Percentiles rank a stretch among this genome's conserved stretches.
Conservation (phyloP, 2,113 vertebrate species). For the Phaethon lepturus region DNA sequence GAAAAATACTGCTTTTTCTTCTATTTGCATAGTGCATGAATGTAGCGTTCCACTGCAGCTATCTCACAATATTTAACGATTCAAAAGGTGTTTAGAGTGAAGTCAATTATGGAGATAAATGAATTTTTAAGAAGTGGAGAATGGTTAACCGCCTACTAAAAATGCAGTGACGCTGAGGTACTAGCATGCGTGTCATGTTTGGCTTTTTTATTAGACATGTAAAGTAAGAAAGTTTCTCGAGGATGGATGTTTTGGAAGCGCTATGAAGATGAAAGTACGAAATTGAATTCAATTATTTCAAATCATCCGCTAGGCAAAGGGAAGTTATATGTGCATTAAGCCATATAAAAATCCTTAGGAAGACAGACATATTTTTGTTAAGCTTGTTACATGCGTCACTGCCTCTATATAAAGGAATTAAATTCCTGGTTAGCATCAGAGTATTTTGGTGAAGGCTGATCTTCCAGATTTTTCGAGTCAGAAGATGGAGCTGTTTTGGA, state of each 20-base stretch:
- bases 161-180: background rate
- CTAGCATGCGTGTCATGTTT: rapidly evolving
- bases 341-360: background rate
- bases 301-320: background rate
- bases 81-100: background rate
- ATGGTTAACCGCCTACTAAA: rapidly evolving
- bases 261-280: background rate
- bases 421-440: background rate
- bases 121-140: background rate
- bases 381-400: background rate
- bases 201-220: background rate
- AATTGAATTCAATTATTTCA: background rate
- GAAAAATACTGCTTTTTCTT: background rate
- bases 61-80: background rate
- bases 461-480: background rate
- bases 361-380: background rate
- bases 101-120: background rate
- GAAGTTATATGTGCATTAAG: background rate
- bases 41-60: background rate
- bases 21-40: background rate
- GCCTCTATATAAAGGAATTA: background rate
- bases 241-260: background rate
- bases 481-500: background rate
- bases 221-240: background rate
- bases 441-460: background rate